phyloP scores from a whole-genome alignment of 2,797 vertebrate species.

The Podarcis siculus region DNA sequence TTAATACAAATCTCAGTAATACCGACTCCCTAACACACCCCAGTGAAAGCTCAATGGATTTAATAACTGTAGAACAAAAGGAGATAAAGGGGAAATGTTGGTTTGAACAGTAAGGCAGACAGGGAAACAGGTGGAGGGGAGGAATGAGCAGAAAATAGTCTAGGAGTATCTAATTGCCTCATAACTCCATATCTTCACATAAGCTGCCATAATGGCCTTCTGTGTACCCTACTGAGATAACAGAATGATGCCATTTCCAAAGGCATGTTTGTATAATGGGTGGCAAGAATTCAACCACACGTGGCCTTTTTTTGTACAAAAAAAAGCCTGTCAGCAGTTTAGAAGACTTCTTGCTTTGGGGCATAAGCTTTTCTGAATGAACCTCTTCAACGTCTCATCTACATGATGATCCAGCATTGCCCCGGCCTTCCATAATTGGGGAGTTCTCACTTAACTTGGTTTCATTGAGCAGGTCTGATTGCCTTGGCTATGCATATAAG shows the following conservation, averaged over 20 bases:
- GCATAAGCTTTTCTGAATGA: slow-evolving; percentile 35
- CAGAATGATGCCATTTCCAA: slow-evolving; percentile 33
- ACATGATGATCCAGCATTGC: slow-evolving; percentile 27
- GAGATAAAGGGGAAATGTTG: background rate
- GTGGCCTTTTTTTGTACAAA: background rate
- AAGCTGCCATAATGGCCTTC: slow-evolving; percentile 37
- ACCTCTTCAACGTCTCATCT: slow-evolving; percentile 17
- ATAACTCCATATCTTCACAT: background rate
- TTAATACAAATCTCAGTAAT: background rate
- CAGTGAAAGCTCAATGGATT: background rate
- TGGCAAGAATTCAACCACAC: slow-evolving; percentile 19
- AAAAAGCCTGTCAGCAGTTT: background rate
- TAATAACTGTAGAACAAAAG: slow-evolving; percentile 11
- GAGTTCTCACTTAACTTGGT: slow-evolving; percentile 38
- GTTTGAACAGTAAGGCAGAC: background rate
- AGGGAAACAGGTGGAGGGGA: slow-evolving; percentile 17
- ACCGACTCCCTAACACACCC: background rate
- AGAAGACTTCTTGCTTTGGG: slow-evolving; percentile 29
- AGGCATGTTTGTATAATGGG: slow-evolving; percentile 44
- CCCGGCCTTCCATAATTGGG: slow-evolving; percentile 18
- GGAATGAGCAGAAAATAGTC: background rate
- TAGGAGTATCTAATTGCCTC: slow-evolving; percentile 15
- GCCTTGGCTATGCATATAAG: slow-evolving; percentile 51
- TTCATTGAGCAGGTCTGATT: slow-evolving; percentile 55
- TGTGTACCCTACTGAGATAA: slow-evolving; percentile 32